Conservation (phyloP, 2,797 vertebrate species). For the Siniperca scherzeri region DNA sequence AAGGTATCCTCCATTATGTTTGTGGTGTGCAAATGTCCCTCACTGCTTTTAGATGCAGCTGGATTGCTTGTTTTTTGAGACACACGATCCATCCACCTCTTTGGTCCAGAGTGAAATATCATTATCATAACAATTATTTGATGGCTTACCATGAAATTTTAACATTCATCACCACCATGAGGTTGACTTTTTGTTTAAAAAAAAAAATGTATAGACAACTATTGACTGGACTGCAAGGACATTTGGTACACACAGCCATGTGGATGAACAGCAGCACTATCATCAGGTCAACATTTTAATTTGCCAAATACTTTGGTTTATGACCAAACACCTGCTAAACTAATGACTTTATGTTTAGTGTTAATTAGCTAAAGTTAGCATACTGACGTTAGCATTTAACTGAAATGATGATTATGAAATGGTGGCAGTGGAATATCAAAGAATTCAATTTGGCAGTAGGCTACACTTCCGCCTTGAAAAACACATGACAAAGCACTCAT, state of each 20-base stretch:
- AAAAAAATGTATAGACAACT: not conserved
- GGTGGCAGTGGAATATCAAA: not conserved
- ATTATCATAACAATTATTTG: not conserved
- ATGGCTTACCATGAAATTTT: not conserved
- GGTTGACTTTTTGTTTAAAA: too few species aligned
- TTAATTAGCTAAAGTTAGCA: not conserved
- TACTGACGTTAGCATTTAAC: not conserved
- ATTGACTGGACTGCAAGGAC: not conserved
- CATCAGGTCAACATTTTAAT: not conserved
- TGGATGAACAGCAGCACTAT: too few species aligned
- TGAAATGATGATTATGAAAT: not conserved
- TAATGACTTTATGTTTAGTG: not conserved
- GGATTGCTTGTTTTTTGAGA: not conserved
- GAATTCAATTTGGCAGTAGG: not conserved
- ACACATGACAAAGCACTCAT: not conserved
- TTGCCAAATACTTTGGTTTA: not conserved
- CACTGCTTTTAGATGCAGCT: not conserved
- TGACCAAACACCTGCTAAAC: not conserved
- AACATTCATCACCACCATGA: too few species aligned
- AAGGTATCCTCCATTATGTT: slow-evolving; percentile 27
- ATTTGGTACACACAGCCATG: not conserved
- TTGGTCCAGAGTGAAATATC: not conserved
- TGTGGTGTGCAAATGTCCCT: slow-evolving; percentile 2
- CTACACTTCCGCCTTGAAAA: not conserved
- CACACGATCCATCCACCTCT: not conserved